Conservation (phyloP, 2,113 vertebrate species). For the Bubalus kerabau region DNA sequence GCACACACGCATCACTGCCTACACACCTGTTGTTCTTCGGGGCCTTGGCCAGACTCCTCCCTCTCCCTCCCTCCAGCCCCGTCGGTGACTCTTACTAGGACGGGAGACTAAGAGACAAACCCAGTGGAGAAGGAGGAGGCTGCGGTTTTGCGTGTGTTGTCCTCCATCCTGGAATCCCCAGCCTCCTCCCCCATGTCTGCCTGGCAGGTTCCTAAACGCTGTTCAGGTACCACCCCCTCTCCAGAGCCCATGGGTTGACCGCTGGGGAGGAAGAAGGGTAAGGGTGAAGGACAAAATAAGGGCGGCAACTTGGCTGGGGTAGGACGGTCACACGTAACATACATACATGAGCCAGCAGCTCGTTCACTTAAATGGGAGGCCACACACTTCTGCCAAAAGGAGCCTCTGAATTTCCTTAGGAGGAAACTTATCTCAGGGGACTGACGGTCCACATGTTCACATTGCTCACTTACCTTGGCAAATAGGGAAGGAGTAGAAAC, state of each 20-base stretch:
- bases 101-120: too few relatives aligned
- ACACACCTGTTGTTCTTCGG: not conserved
- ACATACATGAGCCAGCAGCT: not conserved
- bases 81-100: not conserved
- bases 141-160: not conserved
- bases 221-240: not conserved
- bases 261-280: not conserved
- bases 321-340: accelerated
- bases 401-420: not conserved
- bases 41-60: not conserved
- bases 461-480: conserved; percentile 83
- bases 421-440: not conserved
- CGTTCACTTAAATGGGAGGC: not conserved
- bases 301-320: not conserved
- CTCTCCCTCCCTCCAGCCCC: not conserved
- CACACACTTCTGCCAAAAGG: not conserved
- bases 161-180: not conserved
- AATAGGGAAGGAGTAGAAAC: conserved; percentile 85
- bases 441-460: accelerated
- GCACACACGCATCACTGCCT: not conserved
- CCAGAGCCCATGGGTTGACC: not conserved
- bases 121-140: not conserved
- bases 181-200: not conserved
- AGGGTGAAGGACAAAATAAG: not conserved
- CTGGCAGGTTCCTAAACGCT: not conserved